A percentile compares a stretch with the other conserved stretches of the same genome.
Evolutionary conservation across 2,888 invertebrate genomes (phyloP).

Genomic region (Drosophila picticornis): DNA sequence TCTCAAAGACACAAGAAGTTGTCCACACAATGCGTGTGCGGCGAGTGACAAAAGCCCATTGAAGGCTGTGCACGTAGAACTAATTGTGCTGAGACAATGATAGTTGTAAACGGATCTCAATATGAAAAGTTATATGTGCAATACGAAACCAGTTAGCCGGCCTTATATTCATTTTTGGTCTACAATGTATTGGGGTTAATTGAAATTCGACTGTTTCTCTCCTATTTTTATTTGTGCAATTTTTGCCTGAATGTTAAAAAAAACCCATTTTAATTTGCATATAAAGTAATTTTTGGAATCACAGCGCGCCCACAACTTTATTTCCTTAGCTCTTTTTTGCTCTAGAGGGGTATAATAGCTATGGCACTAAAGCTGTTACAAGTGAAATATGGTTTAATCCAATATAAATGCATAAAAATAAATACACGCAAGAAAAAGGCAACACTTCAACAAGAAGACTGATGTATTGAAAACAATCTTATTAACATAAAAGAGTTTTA

Average conservation of each 20-base stretch:
- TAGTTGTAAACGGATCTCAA: conserved; percentile 19
- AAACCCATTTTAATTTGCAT: conserved; percentile 62
- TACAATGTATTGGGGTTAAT: conserved; percentile 69
- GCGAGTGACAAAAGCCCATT: conserved; percentile 10
- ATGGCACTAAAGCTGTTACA: conserved; percentile 14
- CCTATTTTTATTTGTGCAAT: conserved; percentile 58
- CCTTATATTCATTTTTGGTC: conserved; percentile 1
- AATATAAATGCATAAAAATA: neutral
- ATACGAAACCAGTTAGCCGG: conserved; percentile 19
- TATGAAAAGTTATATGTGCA: neutral
- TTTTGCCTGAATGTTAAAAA: conserved; percentile 35
- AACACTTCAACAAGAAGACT: too few relatives aligned
- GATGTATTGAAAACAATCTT: neutral
- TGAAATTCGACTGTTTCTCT: conserved; percentile 50
- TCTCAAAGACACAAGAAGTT: conserved; percentile 26
- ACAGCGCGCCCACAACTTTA: conserved; percentile 60
- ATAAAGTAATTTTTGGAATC: conserved; percentile 49
- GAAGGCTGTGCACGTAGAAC: conserved; percentile 38
- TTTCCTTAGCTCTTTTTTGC: neutral
- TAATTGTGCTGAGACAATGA: conserved; percentile 24
- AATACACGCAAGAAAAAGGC: neutral
- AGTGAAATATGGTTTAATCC: conserved; percentile 24
- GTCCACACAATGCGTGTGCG: conserved; percentile 1
- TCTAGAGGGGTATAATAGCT: neutral
- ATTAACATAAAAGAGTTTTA: neutral